Percentiles rank a stretch among this genome's conserved stretches.
phyloP scores from a whole-genome alignment of 2,797 vertebrate genomes.

The Premnoplex brunnescens region DNA sequence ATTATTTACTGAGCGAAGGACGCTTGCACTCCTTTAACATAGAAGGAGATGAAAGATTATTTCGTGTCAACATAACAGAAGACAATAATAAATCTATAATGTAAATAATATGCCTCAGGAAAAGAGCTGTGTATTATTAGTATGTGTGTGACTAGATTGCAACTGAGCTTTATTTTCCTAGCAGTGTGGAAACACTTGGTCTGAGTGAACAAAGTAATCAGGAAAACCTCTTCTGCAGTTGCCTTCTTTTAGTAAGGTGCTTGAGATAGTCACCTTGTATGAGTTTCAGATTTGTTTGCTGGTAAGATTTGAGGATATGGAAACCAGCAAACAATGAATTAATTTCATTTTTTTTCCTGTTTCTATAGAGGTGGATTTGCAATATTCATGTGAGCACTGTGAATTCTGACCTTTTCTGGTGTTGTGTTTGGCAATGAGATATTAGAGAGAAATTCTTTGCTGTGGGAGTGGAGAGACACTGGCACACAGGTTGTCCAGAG shows the following conservation, averaged over 20 bases:
- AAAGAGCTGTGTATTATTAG: constrained; percentile 5
- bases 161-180: background rate
- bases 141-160: constrained; percentile 24
- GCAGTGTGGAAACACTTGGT: background rate
- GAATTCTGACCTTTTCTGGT: background rate
- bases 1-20: constrained; percentile 77
- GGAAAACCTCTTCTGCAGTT: background rate
- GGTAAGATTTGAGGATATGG: background rate
- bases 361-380: background rate
- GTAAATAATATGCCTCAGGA: constrained; percentile 64
- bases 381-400: background rate
- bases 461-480: background rate
- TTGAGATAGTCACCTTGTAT: constrained; percentile 6
- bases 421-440: background rate
- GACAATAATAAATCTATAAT: constrained; percentile 77
- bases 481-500: background rate
- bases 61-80: constrained; percentile 68
- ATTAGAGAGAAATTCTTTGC: background rate
- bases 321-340: constrained; percentile 13
- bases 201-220: background rate
- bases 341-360: background rate
- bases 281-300: background rate
- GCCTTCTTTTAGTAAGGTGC: background rate
- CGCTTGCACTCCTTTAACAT: constrained; percentile 64
- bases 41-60: constrained; percentile 72